Conservation (phyloP, 2,888 invertebrate genomes). For the Dione juno region DNA sequence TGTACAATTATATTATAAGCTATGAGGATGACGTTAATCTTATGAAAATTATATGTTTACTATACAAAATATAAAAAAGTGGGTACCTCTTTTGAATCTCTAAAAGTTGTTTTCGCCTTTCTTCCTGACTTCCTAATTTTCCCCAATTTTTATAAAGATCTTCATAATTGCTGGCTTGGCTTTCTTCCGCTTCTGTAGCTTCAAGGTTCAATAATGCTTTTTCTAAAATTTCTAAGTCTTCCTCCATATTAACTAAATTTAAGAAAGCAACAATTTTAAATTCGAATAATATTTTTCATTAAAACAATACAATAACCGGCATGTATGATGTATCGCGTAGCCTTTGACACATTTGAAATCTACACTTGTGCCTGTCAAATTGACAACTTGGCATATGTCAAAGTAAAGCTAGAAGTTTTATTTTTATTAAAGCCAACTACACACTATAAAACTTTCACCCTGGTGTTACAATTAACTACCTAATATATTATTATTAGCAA, state of each 20-base stretch:
- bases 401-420: background rate
- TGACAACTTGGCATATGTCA: background rate
- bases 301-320: conserved; percentile 17
- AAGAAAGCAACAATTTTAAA: background rate
- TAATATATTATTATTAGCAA: too few species aligned
- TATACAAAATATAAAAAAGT: background rate
- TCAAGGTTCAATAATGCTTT: conserved; percentile 50
- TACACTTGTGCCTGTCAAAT: conserved; percentile 2
- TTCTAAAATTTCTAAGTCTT: conserved; percentile 61
- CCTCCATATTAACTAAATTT: conserved; percentile 60
- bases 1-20: background rate
- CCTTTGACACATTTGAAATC: background rate
- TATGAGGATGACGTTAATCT: background rate
- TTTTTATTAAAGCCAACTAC: conserved; percentile 2
- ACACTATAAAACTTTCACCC: background rate
- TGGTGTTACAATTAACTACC: too few species aligned
- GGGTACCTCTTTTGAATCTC: conserved; percentile 83
- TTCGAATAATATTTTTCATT: background rate
- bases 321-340: background rate
- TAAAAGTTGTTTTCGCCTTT: conserved; percentile 81
- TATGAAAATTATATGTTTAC: background rate
- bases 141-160: conserved; percentile 73
- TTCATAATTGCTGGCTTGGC: conserved; percentile 54
- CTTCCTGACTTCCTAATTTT: conserved; percentile 72
- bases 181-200: conserved; percentile 45